Base-by-base conservation (phyloP, 2,797 vertebrate species). In the Melanogrammus aeglefinus region DNA sequence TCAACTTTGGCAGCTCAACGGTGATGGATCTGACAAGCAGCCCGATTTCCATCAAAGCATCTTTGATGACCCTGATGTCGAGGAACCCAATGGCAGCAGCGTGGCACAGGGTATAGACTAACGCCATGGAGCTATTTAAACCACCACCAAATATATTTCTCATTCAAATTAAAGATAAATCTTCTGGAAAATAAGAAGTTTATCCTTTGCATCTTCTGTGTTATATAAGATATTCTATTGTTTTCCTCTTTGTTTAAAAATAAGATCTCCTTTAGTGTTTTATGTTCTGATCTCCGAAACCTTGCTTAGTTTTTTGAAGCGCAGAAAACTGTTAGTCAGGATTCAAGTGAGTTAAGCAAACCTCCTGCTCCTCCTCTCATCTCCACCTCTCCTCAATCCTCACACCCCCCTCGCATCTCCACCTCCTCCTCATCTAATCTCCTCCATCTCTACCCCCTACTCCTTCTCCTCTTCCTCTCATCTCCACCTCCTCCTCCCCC, bases 1-100 rank as follows among this genome's bases (percentile, higher is more conserved):
- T n/a, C n/a, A n/a, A n/a, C n/a, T 77, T 83, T 6, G 2, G 70
- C 89, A 99, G 98, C 95, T 98, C 79, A 95, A 85, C 83, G 96
- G 87, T 4, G 82, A 87, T 0, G 77, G 84, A 0, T 95, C 94
- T 75, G 85, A 93, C 86, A 87, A 89, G 4, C 90, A 77, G 63
- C 79, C 92, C 79, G 90, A 88, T 38, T 75, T 84, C 88, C 87
- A 86, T 0, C 89, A 94, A 18, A 92, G 94, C 0, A 82, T 86
- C 74, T 82, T 73, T 36, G 90, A 85, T 31, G 87, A 91, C 6
- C 84, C 85, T 71, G 91, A 93, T 73, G 75, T 72, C 1, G 91
- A 93, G 81, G 93, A 94, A 82, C 79, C 83, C 4, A 87, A 84
- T 35, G 90, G 88, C 70, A 90, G 88, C 70, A 88, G 88, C 80